Base-by-base conservation (phyloP, 1,140 invertebrate genomes). In the Conus ventricosus region DNA sequence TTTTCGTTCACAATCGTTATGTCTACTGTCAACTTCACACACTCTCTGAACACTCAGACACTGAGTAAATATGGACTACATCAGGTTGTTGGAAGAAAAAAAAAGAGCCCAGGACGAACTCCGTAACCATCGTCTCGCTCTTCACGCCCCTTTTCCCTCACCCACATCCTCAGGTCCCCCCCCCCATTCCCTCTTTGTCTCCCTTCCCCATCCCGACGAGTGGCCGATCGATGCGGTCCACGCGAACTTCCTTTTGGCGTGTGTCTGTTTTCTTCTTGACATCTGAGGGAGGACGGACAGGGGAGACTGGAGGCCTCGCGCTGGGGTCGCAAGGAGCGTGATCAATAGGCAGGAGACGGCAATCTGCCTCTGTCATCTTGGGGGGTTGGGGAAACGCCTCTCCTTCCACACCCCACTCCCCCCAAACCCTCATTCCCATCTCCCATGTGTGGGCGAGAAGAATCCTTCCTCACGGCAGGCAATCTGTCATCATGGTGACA, bases 281-380 rank as follows among this genome's bases (percentile, higher is more conserved):
- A 71, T 71, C 67, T 23, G 67, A 23, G 67, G 67, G 67, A 71
- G 13, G 67, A n/a, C 67, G 67, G 67, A n/a, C 11, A 20, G 20
- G 67, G 67, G 67, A 71, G 67, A 23, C 6, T 20, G 67, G 67
- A 20, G 67, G 67, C 6, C 11, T 0, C 6, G 67, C 11, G 67
- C 6, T 7, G 6, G 23, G 67, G 67, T 71, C 67, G 11, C 13
- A 7, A 71, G 67, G 67, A 71, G 20, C 13, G 11, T 71, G 67
- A 71, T 71, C 67, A 23, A 71, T 71, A 71, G 67, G 67, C 67
- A 71, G 67, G 67, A 71, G 67, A 71, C 67, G 67, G 67, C 67
- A 71, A 71, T 71, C 67, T 71, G 67, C 67, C 67, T n/a, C 67
- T 71, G 67, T 71, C 67, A 71, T 71, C 67, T 71, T 71, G 67